Percentiles rank a stretch among this genome's conserved stretches.
These are phyloP conservation scores for Geophilus truncorum DNA, from an alignment of 2,888 invertebrate species.

Conservation along the genomic window DNA sequence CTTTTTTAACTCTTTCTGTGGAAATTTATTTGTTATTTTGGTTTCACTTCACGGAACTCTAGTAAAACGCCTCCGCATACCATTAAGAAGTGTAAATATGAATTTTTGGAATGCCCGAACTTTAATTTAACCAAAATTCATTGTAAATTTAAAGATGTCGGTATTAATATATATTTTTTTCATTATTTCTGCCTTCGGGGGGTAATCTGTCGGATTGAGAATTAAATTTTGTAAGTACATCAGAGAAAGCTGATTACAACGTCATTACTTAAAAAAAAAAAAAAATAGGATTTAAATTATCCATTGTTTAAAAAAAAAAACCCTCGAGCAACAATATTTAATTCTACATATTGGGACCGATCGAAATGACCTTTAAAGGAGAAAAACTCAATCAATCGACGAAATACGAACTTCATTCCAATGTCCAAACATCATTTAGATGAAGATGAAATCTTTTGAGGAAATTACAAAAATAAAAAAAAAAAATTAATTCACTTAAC, in stretches of 20 bases:
- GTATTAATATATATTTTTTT: neutral
- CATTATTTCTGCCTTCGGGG: neutral
- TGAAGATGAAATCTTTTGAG: constrained; percentile 4
- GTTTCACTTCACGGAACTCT: too few species aligned
- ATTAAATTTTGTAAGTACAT: neutral
- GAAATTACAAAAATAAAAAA: neutral
- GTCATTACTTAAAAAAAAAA: neutral
- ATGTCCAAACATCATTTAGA: constrained; percentile 4
- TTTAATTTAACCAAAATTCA: too few species aligned
- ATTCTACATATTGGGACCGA: neutral
- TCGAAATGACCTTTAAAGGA: neutral
- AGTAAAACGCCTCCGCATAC: too few species aligned
- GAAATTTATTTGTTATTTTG: too few species aligned
- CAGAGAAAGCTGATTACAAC: neutral
- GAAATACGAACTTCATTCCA: neutral
- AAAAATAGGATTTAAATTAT: too few species aligned
- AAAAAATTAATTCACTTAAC: neutral
- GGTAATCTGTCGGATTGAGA: neutral
- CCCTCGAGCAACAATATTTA: neutral
- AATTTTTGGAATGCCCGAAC: too few species aligned
- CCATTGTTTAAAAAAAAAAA: neutral
- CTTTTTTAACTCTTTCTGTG: too few species aligned
- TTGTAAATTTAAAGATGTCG: too few species aligned
- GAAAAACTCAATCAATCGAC: neutral
- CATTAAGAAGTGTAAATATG: too few species aligned